Percentiles rank a stretch among this genome's conserved stretches.
phyloP scores from a whole-genome alignment of 2,113 vertebrate species.

The Corvus moneduloides region DNA sequence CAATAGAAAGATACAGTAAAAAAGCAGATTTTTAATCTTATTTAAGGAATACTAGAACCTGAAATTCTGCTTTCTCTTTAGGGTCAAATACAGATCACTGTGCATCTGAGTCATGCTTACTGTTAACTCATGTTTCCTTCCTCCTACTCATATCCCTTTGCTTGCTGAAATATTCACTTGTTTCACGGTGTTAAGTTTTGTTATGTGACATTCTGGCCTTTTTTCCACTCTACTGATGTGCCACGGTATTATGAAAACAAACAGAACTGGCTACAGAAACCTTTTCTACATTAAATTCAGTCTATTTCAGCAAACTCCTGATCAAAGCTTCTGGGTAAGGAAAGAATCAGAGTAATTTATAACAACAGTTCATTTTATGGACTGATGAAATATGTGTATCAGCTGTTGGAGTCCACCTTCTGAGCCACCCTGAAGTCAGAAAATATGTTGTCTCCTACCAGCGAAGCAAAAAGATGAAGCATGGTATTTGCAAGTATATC shows the following conservation, averaged over 20 bases:
- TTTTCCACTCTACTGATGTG: not conserved
- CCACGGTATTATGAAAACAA: not conserved
- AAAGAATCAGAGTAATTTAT: not conserved
- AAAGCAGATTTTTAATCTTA: not conserved
- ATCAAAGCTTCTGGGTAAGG: not conserved
- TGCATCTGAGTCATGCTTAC: not conserved
- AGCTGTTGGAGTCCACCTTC: not conserved
- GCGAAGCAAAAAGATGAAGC: rapidly evolving
- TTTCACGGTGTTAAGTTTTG: not conserved
- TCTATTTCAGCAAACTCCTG: not conserved
- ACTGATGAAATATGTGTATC: not conserved
- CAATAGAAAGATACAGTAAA: not conserved
- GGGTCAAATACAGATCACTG: not conserved
- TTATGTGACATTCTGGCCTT: not conserved
- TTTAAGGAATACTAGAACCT: not conserved
- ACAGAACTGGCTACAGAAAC: not conserved
- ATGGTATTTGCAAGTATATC: not conserved
- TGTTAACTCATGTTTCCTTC: not conserved
- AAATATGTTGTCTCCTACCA: not conserved
- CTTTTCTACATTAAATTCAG: not conserved
- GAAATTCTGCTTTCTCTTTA: not conserved
- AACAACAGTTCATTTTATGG: not conserved
- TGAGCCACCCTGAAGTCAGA: not conserved
- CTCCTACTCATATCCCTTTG: not conserved
- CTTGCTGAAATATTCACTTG: not conserved